Percentiles rank a stretch among this genome's conserved stretches.
These are phyloP conservation scores for Ridgeia piscesae DNA, from an alignment of 1,140 invertebrate genomes.

Conservation along the genomic window DNA sequence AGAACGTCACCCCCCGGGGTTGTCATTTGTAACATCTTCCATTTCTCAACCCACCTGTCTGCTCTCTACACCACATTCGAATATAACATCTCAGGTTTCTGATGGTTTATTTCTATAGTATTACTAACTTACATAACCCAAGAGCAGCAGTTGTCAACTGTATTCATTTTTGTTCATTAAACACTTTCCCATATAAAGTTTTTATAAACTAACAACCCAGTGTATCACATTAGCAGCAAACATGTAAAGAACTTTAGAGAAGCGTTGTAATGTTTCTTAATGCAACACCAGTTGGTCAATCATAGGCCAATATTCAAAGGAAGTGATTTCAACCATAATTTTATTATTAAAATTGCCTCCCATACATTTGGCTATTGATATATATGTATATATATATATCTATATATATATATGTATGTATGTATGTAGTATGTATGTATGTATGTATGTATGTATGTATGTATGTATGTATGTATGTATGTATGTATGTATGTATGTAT, in stretches of 20 bases:
- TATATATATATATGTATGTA: no score
- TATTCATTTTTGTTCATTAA: not conserved
- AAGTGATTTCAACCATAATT: no score
- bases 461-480: no score
- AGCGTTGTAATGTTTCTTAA: not conserved
- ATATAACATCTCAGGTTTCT: not conserved
- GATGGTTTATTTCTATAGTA: not conserved
- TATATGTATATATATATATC: no score
- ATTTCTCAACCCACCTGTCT: not conserved
- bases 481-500: no score
- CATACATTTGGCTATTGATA: not conserved
- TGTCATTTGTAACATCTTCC: not conserved
- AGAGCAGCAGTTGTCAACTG: no score
- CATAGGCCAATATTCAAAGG: no score
- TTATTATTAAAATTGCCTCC: no score
- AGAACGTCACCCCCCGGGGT: not conserved
- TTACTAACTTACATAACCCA: not conserved
- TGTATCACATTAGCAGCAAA: no score
- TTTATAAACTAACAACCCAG: not conserved
- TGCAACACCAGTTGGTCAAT: no score
- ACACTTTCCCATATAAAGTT: not conserved
- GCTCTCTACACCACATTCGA: not conserved
- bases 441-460: no score
- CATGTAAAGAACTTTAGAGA: not conserved
- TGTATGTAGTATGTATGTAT: no score